Conservation (phyloP, 2,797 vertebrate genomes). For the Etheostoma nigrum region DNA sequence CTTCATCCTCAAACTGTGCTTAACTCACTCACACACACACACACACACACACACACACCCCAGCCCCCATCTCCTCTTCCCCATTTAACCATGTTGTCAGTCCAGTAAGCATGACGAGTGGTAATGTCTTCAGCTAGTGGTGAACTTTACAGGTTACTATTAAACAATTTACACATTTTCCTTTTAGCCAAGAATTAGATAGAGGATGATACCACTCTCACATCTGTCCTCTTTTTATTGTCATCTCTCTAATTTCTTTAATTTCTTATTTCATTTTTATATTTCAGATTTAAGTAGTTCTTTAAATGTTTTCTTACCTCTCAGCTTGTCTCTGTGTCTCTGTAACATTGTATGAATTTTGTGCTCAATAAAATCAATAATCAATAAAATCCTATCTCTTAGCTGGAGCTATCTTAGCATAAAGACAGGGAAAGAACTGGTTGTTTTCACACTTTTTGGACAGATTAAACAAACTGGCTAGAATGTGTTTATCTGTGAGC, state of each 20-base stretch:
- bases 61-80: slow-evolving; percentile 26
- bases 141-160: slow-evolving; percentile 4
- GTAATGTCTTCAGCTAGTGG: slow-evolving; percentile 17
- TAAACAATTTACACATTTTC: not conserved
- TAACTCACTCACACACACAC: slow-evolving; percentile 40
- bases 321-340: not conserved
- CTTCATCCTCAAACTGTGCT: slow-evolving; percentile 61
- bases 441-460: not conserved
- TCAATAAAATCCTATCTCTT: not conserved
- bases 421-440: not conserved
- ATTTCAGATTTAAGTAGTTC: not conserved
- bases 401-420: not conserved
- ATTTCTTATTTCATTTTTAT: not conserved
- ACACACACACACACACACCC: no score
- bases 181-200: not conserved
- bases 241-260: not conserved
- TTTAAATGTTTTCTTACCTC: not conserved
- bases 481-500: not conserved
- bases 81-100: slow-evolving; percentile 44
- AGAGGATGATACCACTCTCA: not conserved
- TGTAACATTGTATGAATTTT: not conserved
- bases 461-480: not conserved
- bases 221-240: not conserved
- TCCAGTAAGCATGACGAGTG: slow-evolving; percentile 17
- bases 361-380: not conserved